Conservation (phyloP, 2,888 invertebrate species). For the Lycophotia porphyrea region DNA sequence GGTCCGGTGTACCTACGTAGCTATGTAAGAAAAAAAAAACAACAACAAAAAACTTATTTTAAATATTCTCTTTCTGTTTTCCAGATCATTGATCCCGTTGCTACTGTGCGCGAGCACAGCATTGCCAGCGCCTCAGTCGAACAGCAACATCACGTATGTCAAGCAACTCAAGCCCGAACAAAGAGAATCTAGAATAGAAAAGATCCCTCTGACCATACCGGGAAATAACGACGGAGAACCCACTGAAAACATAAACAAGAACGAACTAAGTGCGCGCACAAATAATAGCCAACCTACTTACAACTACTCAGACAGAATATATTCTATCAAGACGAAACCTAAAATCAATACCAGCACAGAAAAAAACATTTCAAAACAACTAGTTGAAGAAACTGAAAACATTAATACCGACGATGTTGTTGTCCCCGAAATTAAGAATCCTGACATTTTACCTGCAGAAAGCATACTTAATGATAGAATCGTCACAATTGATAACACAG, state of each 20-base stretch:
- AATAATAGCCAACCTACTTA: slow-evolving; percentile 36
- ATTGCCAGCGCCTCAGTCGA: slow-evolving; percentile 76
- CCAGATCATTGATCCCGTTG: slow-evolving; percentile 74
- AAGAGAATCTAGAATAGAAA: slow-evolving; percentile 75
- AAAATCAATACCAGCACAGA: slow-evolving; percentile 50
- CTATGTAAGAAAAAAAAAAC: neutral
- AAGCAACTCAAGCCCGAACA: slow-evolving; percentile 72
- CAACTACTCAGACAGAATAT: slow-evolving; percentile 56
- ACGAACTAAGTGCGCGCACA: slow-evolving; percentile 4
- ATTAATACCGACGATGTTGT: slow-evolving; percentile 16
- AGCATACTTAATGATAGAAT: slow-evolving; percentile 46
- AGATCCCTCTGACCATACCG: slow-evolving; percentile 73
- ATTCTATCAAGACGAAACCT: slow-evolving; percentile 54
- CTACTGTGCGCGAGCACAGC: slow-evolving; percentile 71
- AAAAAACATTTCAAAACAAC: slow-evolving; percentile 15
- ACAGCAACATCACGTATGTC: slow-evolving; percentile 80
- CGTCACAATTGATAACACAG: slow-evolving; percentile 52
- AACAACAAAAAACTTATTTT: neutral
- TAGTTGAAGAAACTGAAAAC: slow-evolving; percentile 10
- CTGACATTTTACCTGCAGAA: slow-evolving; percentile 56
- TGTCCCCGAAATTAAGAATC: slow-evolving; percentile 11
- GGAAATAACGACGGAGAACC: slow-evolving; percentile 46
- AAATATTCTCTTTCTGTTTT: slow-evolving; percentile 61
- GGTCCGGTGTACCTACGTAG: neutral
- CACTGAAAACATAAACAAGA: slow-evolving; percentile 6